These are phyloP conservation scores for Halcyon senegalensis DNA, from an alignment of 2,113 vertebrate species.

Conservation along the genomic window DNA sequence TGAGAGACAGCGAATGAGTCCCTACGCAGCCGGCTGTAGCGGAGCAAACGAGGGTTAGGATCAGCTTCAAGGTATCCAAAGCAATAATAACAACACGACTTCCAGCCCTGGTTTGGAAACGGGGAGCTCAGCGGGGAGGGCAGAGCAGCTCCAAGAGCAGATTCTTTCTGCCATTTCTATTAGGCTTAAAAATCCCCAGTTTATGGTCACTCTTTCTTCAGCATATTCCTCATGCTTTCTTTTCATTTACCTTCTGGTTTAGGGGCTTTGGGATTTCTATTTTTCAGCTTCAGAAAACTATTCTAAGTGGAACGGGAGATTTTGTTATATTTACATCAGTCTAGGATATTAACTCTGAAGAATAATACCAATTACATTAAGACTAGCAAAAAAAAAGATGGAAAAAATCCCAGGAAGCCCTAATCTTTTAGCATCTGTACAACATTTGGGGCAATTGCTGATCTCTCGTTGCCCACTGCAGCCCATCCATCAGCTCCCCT, in stretches of 20 bases:
- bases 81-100: fast-evolving
- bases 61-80: fast-evolving
- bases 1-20: fast-evolving
- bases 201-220: not conserved
- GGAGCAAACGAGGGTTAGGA: not conserved
- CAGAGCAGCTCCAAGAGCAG: not conserved
- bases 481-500: not conserved
- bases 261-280: not conserved
- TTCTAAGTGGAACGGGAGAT: not conserved
- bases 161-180: not conserved
- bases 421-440: not conserved
- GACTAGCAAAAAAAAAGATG: not conserved
- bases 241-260: not conserved
- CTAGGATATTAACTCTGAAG: not conserved
- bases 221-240: not conserved
- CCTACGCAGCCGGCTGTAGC: fast-evolving
- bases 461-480: not conserved
- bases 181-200: not conserved
- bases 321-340: not conserved
- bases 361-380: not conserved
- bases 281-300: not conserved
- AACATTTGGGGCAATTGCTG: not conserved
- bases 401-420: not conserved
- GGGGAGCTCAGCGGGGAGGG: not conserved
- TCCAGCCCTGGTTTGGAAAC: not conserved